These are phyloP conservation scores for Smithornis capensis DNA, from an alignment of 2,113 vertebrate species.

Conservation along the genomic window DNA sequence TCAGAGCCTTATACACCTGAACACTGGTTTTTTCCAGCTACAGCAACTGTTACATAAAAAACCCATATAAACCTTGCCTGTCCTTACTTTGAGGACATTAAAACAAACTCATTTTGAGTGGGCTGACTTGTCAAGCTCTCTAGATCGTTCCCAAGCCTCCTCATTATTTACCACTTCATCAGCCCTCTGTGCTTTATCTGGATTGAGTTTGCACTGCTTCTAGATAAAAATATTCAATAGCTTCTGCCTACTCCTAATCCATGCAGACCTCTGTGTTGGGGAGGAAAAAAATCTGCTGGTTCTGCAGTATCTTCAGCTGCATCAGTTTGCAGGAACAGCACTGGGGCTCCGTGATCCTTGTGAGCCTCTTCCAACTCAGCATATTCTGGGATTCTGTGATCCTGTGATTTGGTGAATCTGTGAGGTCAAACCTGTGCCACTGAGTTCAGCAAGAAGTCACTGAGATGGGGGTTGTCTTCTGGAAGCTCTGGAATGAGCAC, in stretches of 20 bases:
- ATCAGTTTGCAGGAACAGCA: background rate
- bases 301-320: background rate
- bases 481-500: background rate
- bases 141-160: background rate
- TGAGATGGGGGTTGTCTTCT: background rate
- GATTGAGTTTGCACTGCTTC: background rate
- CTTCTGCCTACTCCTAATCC: background rate
- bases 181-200: background rate
- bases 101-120: constrained; percentile 6
- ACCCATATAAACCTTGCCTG: background rate
- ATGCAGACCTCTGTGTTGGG: background rate
- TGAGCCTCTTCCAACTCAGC: too few species aligned
- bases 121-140: background rate
- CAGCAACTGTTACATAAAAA: background rate
- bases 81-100: background rate
- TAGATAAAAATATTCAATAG: background rate
- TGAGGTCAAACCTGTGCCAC: background rate
- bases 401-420: background rate
- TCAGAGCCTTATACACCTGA: background rate
- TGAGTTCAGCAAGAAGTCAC: accelerated
- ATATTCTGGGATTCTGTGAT: too few species aligned
- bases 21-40: background rate
- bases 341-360: too few species aligned
- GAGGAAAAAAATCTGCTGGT: background rate
- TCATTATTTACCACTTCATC: constrained; percentile 26